Conservation (phyloP, 2,888 invertebrate species). For the Steinernema hermaphroditum region DNA sequence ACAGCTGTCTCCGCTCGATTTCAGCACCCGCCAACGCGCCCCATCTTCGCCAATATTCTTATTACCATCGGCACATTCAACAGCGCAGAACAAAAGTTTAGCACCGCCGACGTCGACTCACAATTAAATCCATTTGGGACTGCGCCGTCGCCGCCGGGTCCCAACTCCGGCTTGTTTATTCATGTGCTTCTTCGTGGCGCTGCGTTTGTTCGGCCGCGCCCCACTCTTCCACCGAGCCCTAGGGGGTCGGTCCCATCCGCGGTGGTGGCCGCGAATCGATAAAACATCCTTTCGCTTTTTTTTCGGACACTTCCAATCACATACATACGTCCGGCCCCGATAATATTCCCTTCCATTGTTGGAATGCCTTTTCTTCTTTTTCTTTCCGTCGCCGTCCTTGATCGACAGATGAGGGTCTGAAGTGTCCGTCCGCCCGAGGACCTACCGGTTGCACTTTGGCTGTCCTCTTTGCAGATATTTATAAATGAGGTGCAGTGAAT, state of each 20-base stretch:
- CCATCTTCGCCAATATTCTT: background rate
- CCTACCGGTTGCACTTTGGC: background rate
- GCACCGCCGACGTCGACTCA: background rate
- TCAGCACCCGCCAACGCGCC: background rate
- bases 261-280: constrained; percentile 9
- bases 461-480: background rate
- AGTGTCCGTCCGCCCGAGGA: background rate
- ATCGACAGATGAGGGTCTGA: background rate
- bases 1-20: background rate
- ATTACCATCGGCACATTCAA: no score
- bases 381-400: no score
- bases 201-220: background rate
- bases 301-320: constrained; percentile 9
- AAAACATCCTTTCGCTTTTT: constrained; percentile 6
- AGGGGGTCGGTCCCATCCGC: constrained; percentile 1
- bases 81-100: background rate
- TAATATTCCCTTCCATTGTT: background rate
- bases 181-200: background rate
- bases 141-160: background rate
- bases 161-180: constrained; percentile 8
- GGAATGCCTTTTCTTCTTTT: background rate
- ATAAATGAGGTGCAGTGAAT: background rate
- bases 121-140: constrained; percentile 16
- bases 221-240: background rate
- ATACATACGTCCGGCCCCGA: background rate